These are phyloP conservation scores for Acholoe squamosa DNA, from an alignment of 2,888 invertebrate genomes.

Conservation along the genomic window DNA sequence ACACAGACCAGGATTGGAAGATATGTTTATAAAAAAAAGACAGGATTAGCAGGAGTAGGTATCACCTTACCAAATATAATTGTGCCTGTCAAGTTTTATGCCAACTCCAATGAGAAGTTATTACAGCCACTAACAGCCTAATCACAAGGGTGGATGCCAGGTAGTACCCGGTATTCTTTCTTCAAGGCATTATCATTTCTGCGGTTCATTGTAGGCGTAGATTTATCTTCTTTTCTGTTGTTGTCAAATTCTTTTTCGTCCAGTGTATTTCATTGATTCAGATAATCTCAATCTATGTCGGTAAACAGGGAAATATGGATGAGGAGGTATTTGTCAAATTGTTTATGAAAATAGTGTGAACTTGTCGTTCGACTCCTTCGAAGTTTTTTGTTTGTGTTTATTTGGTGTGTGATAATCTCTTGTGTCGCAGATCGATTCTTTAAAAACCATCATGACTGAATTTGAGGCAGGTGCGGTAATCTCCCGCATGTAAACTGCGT, in stretches of 20 bases:
- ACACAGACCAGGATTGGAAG: too few relatives aligned
- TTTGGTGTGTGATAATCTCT: not conserved
- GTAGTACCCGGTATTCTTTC: not conserved
- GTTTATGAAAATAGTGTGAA: not conserved
- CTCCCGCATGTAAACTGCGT: too few relatives aligned
- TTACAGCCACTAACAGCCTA: not conserved
- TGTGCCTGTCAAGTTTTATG: too few relatives aligned
- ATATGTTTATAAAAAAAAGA: too few relatives aligned
- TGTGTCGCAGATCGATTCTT: not conserved
- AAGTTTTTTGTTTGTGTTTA: not conserved
- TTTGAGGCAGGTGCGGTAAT: too few relatives aligned
- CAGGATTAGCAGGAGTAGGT: too few relatives aligned
- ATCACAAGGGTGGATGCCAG: not conserved
- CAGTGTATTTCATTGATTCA: not conserved
- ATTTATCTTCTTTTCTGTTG: not conserved
- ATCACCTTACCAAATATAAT: too few relatives aligned
- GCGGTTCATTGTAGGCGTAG: not conserved
- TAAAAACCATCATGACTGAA: too few relatives aligned
- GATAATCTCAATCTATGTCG: not conserved
- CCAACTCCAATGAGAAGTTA: too few relatives aligned
- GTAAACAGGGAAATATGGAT: constrained; percentile 43
- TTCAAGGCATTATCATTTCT: not conserved
- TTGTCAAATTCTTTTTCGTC: not conserved
- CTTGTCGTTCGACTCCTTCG: not conserved
- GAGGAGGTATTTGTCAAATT: not conserved